phyloP scores from a whole-genome alignment of 2,888 invertebrate species.

The Chironomus riparius region DNA sequence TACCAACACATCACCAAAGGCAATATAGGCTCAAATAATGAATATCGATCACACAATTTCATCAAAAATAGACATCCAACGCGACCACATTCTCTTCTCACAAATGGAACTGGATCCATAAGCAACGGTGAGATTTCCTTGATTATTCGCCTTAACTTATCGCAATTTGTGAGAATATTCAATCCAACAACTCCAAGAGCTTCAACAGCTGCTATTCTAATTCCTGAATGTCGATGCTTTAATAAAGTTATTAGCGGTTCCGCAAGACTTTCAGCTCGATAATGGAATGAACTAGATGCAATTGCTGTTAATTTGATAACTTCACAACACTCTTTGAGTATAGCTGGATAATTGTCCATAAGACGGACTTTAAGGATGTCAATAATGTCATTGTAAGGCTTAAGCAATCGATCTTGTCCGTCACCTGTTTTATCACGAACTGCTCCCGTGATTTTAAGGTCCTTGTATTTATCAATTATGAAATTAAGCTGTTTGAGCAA shows the following conservation, averaged over 20 bases:
- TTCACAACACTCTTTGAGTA: slow-evolving; percentile 68
- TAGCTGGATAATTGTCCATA: slow-evolving; percentile 68
- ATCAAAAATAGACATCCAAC: slow-evolving; percentile 72
- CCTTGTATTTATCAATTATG: slow-evolving; percentile 56
- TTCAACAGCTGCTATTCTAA: slow-evolving; percentile 62
- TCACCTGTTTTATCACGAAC: slow-evolving; percentile 50
- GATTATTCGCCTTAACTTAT: slow-evolving; percentile 61
- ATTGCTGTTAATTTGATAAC: slow-evolving; percentile 58
- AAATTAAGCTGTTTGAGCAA: slow-evolving; percentile 56
- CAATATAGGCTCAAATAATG: slow-evolving; percentile 76
- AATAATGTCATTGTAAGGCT: slow-evolving; percentile 51
- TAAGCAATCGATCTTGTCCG: slow-evolving; percentile 29
- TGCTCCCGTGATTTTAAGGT: slow-evolving; percentile 49
- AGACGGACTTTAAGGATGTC: slow-evolving; percentile 63
- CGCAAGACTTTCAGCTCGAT: slow-evolving; percentile 62
- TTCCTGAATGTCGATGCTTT: slow-evolving; percentile 73
- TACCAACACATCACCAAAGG: slow-evolving; percentile 77
- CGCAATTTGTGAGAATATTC: slow-evolving; percentile 55
- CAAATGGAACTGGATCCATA: slow-evolving; percentile 74
- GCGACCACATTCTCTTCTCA: slow-evolving; percentile 65
- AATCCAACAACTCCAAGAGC: slow-evolving; percentile 58
- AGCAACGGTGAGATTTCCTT: slow-evolving; percentile 76
- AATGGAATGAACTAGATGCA: slow-evolving; percentile 60
- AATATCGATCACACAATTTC: slow-evolving; percentile 74
- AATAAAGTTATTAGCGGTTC: slow-evolving; percentile 64